Base-by-base conservation (phyloP, 2,797 vertebrate species). In the Cottoperca gobio region DNA sequence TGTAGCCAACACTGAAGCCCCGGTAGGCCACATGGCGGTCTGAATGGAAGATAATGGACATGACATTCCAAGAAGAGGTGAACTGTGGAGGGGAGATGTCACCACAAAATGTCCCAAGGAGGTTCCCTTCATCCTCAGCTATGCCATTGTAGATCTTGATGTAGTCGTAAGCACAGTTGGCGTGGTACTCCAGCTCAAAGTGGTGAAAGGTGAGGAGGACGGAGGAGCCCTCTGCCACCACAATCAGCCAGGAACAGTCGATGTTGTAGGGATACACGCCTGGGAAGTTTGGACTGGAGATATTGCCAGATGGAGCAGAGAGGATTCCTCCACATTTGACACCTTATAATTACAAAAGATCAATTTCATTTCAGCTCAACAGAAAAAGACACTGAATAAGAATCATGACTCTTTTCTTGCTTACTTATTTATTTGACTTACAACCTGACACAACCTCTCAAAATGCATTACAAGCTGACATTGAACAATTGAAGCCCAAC, bases 321-420 rank as follows among this genome's bases (percentile, higher is more conserved):
- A 99, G 96, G 73, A 99, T 96, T 6, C 97, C 98, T 4, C 98
- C 98, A 26, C 98, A 99, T 94, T 99, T 99, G 83, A 99, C 95
- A 74, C 97, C 98, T 99, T 83, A 23, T n/a, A 42, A 58, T 66
- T 16, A 59, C 33, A 77, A 61, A 55, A 54, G 48, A 59, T 58
- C 66, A 37, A 19, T 49, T 66, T 55, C 10, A 40, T 76, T 75
- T 78, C 6, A 76, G 17, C 26, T 82, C 39, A 71, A 49, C 63
- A 16, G 23, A 31, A 60, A 17, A 39, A 43, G 4, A 64, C 8
- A 16, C 14, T 3, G 8, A 65, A 33, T 23, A 37, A 43, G 26
- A 24, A 45, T 52, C n/a, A 49, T 33, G 21, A 31, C 40, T 78
- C 70, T 58, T 65, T 67, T 21, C 42, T 45, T 7, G 5, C 48